Percentiles rank a stretch among this genome's conserved stretches.
Conservation (phyloP, 2,797 vertebrate species). For the Ciconia nigra region DNA sequence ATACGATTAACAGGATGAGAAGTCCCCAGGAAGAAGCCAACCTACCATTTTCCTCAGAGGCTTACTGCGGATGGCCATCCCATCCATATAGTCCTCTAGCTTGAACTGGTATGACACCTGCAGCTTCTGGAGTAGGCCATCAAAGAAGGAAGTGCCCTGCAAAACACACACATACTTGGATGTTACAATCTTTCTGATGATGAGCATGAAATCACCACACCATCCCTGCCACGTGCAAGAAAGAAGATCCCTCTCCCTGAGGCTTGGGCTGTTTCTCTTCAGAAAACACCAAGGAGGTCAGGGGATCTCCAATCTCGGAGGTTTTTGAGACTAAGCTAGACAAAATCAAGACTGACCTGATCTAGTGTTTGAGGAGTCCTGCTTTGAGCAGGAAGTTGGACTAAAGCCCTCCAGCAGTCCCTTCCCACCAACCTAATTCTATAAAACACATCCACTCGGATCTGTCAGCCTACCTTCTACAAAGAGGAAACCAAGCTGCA, state of each 20-base stretch:
- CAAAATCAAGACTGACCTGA: neutral
- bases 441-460: neutral
- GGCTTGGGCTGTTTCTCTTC: neutral
- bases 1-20: neutral
- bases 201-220: neutral
- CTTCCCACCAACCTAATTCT: neutral
- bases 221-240: rapidly evolving
- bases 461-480: neutral
- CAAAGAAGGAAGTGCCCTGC: constrained; percentile 91
- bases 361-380: neutral
- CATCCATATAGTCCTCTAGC: constrained; percentile 95
- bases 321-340: neutral
- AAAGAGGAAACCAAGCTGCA: neutral
- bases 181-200: neutral
- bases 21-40: neutral
- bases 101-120: constrained; percentile 94
- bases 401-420: neutral
- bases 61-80: constrained; percentile 91
- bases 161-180: neutral
- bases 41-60: constrained; percentile 92
- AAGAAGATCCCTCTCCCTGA: neutral
- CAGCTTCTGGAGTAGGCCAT: constrained; percentile 90
- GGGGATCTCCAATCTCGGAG: neutral
- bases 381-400: neutral
- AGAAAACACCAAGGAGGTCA: neutral